These are phyloP conservation scores for Slavum lentiscoides DNA, from an alignment of 2,888 invertebrate species.

Conservation along the genomic window DNA sequence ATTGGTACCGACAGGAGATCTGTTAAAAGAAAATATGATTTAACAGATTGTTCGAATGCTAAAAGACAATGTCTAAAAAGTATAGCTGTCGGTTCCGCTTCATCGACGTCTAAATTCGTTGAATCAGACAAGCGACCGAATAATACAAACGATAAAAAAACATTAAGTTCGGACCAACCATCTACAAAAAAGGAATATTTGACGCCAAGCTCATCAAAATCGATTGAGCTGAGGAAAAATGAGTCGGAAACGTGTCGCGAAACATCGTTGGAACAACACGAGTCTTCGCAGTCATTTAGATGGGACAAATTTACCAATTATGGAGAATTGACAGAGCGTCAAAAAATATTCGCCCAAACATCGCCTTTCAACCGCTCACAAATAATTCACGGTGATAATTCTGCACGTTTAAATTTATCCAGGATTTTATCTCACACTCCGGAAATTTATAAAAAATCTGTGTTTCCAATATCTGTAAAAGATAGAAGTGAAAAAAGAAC, in stretches of 20 bases:
- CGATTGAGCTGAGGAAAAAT: not conserved
- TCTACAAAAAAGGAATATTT: constrained; percentile 13
- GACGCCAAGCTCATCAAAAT: constrained; percentile 13
- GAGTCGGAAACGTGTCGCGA: constrained; percentile 24
- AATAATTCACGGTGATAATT: constrained; percentile 36
- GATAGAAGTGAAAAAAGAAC: constrained; percentile 31
- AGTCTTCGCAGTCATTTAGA: constrained; percentile 33
- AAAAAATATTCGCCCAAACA: constrained; percentile 40
- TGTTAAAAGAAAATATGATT: constrained; percentile 36
- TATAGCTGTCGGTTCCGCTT: constrained; percentile 16
- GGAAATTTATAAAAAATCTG: constrained; percentile 41
- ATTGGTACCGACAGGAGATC: constrained; percentile 7
- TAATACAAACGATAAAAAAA: constrained; percentile 12
- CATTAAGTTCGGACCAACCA: not conserved
- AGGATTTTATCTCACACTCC: constrained; percentile 36
- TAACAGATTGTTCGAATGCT: constrained; percentile 12
- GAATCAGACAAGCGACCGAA: not conserved
- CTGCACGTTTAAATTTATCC: constrained; percentile 40
- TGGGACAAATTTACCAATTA: constrained; percentile 48
- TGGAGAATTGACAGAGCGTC: constrained; percentile 43
- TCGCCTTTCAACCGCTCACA: constrained; percentile 42
- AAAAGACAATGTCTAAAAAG: constrained; percentile 14
- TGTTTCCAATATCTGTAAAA: constrained; percentile 33
- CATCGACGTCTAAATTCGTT: constrained; percentile 26
- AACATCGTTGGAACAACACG: not conserved